Conservation (phyloP, 2,888 invertebrate species). For the Pachliopta kotzebuea region DNA sequence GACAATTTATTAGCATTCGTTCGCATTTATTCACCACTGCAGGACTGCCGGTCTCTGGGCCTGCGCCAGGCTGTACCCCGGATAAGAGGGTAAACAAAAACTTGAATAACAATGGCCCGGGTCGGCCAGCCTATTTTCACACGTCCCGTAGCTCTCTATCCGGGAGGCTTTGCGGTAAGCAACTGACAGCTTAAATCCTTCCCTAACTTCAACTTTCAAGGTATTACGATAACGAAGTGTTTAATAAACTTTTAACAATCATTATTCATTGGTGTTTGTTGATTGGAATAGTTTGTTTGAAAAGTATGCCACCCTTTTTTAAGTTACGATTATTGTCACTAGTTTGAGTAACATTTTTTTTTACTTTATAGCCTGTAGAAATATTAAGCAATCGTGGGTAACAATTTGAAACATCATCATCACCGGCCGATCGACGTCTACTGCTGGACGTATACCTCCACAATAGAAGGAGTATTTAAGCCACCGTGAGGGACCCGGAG, state of each 20-base stretch:
- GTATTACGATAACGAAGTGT: conserved; percentile 4
- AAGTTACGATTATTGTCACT: no score
- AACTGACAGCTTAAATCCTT: conserved; percentile 30
- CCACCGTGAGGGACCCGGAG: no score
- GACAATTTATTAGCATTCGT: not conserved
- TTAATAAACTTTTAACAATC: not conserved
- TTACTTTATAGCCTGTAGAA: no score
- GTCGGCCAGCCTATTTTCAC: conserved; percentile 51
- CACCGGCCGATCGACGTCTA: no score
- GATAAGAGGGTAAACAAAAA: conserved; percentile 54
- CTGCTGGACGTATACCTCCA: no score
- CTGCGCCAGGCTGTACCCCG: conserved; percentile 7
- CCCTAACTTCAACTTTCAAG: conserved; percentile 19
- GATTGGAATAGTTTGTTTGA: no score
- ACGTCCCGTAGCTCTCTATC: conserved; percentile 36
- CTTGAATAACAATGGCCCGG: conserved; percentile 47
- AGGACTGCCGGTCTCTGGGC: conserved; percentile 5
- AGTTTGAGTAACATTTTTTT: no score
- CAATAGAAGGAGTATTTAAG: no score
- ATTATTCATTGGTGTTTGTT: no score
- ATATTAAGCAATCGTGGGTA: no score
- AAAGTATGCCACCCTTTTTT: no score
- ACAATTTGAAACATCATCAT: no score
- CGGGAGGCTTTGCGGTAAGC: conserved; percentile 32
- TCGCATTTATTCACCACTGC: not conserved